These are phyloP conservation scores for Lerema accius DNA, from an alignment of 1,140 invertebrate species.

Conservation along the genomic window DNA sequence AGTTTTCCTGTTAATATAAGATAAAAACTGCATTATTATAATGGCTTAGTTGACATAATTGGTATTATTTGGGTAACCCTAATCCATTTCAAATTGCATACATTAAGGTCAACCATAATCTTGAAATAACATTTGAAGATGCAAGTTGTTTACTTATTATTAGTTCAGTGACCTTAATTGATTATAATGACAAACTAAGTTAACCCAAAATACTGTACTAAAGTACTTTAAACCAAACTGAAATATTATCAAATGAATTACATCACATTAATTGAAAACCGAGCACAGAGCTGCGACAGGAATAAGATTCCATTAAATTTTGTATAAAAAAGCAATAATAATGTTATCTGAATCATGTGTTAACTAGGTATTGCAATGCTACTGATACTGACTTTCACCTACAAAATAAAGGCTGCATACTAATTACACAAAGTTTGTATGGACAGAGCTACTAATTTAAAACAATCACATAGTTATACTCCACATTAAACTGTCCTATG, in stretches of 20 bases:
- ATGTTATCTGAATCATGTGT: too few species aligned
- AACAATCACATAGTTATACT: too few species aligned
- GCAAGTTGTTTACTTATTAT: not conserved
- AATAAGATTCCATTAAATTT: too few species aligned
- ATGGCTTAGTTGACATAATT: not conserved
- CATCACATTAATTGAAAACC: too few species aligned
- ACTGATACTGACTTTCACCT: too few species aligned
- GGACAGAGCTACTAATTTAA: too few species aligned
- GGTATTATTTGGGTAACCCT: not conserved
- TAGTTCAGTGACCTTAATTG: not conserved
- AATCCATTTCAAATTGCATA: not conserved
- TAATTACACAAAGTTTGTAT: not conserved
- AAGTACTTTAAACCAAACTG: not conserved
- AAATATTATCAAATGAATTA: not conserved
- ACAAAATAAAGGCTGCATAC: not conserved
- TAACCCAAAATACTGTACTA: not conserved
- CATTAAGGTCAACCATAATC: not conserved
- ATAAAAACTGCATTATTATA: not conserved
- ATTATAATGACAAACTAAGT: not conserved
- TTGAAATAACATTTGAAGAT: not conserved
- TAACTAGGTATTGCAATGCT: too few species aligned
- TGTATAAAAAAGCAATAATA: not conserved
- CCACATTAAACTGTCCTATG: too few species aligned
- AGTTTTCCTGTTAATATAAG: constrained; percentile 89
- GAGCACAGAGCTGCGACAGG: too few species aligned